phyloP scores from a whole-genome alignment of 2,797 vertebrate species.

The Epinephelus coioides region DNA sequence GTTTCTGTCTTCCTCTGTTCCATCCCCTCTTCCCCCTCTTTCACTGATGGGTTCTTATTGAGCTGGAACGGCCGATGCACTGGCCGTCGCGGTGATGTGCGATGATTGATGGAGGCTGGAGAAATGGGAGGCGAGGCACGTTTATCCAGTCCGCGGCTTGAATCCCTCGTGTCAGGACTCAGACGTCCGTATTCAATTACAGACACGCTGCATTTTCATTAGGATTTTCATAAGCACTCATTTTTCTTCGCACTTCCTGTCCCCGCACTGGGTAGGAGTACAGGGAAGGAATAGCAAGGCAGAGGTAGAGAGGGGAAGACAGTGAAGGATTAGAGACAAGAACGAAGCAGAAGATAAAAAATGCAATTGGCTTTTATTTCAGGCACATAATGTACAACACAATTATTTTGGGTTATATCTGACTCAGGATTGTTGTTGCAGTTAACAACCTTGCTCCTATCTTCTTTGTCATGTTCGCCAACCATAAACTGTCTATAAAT shows the following conservation, averaged over 20 bases:
- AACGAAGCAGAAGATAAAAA: slow-evolving; percentile 32
- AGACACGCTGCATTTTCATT: slow-evolving; percentile 63
- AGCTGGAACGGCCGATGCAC: slow-evolving; percentile 51
- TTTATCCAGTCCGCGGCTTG: slow-evolving; percentile 61
- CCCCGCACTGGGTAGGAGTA: neutral
- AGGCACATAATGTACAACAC: slow-evolving; percentile 6
- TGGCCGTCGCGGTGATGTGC: slow-evolving; percentile 41
- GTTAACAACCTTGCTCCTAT: neutral
- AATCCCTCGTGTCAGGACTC: slow-evolving; percentile 56
- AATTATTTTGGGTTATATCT: slow-evolving; percentile 22
- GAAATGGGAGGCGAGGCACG: slow-evolving; percentile 47
- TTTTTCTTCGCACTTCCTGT: slow-evolving; percentile 47
- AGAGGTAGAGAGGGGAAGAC: slow-evolving; percentile 4
- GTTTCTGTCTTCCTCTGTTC: slow-evolving; percentile 23
- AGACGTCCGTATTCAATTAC: slow-evolving; percentile 72
- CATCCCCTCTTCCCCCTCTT: slow-evolving; percentile 11
- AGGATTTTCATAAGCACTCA: slow-evolving; percentile 55
- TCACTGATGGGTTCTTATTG: slow-evolving; percentile 57
- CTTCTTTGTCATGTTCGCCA: slow-evolving; percentile 4
- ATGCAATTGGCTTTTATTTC: slow-evolving; percentile 27
- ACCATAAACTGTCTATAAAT: neutral
- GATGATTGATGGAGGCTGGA: slow-evolving; percentile 66
- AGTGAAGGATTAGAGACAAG: slow-evolving; percentile 30
- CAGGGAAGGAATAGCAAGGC: neutral
- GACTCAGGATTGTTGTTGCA: slow-evolving; percentile 1